phyloP scores from a whole-genome alignment of 2,797 vertebrate genomes.

The Megaceryle alcyon region DNA sequence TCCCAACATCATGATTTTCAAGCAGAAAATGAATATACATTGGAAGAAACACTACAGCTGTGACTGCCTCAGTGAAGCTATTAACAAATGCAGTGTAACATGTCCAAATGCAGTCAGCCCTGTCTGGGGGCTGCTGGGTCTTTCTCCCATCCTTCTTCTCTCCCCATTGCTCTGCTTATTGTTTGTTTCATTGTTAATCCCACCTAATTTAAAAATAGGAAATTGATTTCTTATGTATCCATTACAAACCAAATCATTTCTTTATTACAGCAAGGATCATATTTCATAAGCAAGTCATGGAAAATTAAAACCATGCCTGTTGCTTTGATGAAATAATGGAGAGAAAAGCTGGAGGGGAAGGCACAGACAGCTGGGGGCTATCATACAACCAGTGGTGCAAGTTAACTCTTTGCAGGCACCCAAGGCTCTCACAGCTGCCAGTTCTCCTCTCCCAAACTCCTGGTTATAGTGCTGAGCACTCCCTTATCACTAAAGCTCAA shows the following conservation, averaged over 20 bases:
- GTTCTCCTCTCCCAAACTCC: neutral
- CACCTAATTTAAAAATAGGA: conserved; percentile 69
- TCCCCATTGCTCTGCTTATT: neutral
- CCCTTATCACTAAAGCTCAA: neutral
- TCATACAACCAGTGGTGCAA: conserved; percentile 20
- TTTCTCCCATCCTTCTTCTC: neutral
- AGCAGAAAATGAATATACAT: neutral
- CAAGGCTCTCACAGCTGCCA: neutral
- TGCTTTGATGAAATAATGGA: conserved; percentile 70
- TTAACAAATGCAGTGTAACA: conserved; percentile 38
- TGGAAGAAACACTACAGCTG: conserved; percentile 35
- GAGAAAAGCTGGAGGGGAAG: conserved; percentile 48
- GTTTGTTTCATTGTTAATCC: conserved; percentile 66
- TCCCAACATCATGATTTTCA: neutral
- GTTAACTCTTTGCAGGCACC: conserved; percentile 52
- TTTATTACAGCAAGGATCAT: conserved; percentile 58
- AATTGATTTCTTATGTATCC: conserved; percentile 72
- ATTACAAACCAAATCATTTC: conserved; percentile 65
- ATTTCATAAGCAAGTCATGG: conserved; percentile 65
- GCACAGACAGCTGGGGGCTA: conserved; percentile 54
- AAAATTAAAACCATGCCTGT: conserved; percentile 68
- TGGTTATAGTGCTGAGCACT: neutral
- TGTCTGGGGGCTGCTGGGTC: neutral
- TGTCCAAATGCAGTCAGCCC: neutral
- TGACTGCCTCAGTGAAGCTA: conserved; percentile 4